Evolutionary conservation across 2,113 vertebrate genomes (phyloP).

Genomic region (Galbula dea): DNA sequence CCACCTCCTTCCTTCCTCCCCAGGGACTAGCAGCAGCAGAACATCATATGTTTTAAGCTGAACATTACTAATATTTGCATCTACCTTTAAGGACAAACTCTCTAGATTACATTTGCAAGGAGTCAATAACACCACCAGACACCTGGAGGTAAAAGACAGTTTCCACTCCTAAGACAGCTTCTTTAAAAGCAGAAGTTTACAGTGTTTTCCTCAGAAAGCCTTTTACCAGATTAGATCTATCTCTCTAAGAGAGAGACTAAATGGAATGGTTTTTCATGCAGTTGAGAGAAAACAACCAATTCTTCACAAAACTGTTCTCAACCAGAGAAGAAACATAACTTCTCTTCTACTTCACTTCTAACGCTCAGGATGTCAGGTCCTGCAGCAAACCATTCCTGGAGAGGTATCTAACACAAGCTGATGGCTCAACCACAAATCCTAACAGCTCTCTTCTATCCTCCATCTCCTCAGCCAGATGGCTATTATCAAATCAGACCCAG

Average conservation of each 20-base stretch:
- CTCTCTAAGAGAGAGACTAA: background rate
- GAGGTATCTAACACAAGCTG: background rate
- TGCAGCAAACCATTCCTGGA: background rate
- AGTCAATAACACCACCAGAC: background rate
- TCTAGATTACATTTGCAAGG: background rate
- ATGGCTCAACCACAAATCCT: background rate
- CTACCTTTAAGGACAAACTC: background rate
- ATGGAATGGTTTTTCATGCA: background rate
- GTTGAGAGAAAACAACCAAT: background rate
- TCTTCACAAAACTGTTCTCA: background rate
- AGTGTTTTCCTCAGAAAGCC: background rate
- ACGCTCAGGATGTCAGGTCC: background rate
- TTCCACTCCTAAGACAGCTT: background rate
- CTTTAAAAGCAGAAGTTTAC: constrained; percentile 4
- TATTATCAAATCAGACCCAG: background rate
- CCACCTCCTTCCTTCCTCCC: background rate
- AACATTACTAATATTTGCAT: background rate
- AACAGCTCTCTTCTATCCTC: background rate
- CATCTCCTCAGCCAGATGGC: background rate
- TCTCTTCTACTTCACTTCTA: background rate
- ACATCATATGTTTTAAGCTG: background rate
- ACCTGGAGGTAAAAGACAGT: background rate
- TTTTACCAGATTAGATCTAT: background rate
- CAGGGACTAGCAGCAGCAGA: background rate
- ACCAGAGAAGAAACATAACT: background rate